phyloP scores from a whole-genome alignment of 2,113 vertebrate genomes.

The Chroicocephalus ridibundus region DNA sequence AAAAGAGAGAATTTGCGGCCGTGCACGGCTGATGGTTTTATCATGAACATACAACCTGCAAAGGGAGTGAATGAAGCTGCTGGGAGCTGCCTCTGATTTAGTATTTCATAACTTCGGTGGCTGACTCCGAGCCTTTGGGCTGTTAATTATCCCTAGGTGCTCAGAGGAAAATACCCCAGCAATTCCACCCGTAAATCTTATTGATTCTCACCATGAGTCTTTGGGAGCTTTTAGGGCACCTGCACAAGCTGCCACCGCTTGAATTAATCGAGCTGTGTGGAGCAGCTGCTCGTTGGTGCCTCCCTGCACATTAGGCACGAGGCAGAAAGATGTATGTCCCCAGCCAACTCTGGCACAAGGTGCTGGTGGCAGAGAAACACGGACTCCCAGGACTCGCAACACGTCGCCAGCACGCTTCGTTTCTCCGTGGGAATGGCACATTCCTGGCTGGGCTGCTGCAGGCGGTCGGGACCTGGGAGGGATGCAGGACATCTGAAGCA shows the following conservation, averaged over 20 bases:
- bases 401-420: accelerated
- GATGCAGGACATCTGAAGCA: neutral
- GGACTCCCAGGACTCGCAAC: neutral
- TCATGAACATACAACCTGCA: neutral
- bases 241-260: neutral
- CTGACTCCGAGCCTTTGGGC: conserved; percentile 11
- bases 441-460: neutral
- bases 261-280: neutral
- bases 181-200: conserved; percentile 22
- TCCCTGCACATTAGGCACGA: neutral
- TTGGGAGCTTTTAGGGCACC: conserved; percentile 24
- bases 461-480: neutral
- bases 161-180: conserved; percentile 20
- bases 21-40: neutral
- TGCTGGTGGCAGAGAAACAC: neutral
- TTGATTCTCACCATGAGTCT: conserved; percentile 43
- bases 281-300: neutral
- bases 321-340: neutral
- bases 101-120: conserved; percentile 31
- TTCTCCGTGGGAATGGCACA: neutral
- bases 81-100: conserved; percentile 43
- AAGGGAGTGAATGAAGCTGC: neutral
- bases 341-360: neutral
- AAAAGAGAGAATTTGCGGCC: neutral
- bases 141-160: conserved; percentile 49